These are phyloP conservation scores for Caenorhabditis tropicalis DNA, from an alignment of 1,140 invertebrate genomes.

Conservation along the genomic window DNA sequence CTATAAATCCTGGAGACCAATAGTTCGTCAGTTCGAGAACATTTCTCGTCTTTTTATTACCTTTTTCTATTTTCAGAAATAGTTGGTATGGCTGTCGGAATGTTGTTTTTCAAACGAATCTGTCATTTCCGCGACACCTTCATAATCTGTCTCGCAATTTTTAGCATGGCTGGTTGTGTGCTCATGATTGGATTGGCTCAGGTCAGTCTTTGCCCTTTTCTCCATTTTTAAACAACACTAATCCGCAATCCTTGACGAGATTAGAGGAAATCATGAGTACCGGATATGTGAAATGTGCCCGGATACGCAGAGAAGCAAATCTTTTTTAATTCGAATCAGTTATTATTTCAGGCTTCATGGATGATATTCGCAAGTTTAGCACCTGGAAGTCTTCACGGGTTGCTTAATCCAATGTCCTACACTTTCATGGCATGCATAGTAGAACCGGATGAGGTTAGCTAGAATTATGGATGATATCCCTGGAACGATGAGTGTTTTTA, in stretches of 20 bases:
- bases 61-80: conserved; percentile 57
- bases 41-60: not conserved
- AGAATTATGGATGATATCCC: not conserved
- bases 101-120: conserved; percentile 58
- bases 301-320: not conserved
- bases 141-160: conserved; percentile 54
- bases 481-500: conserved; percentile 39
- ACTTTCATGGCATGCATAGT: conserved; percentile 62
- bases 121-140: conserved; percentile 60
- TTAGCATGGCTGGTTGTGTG: conserved; percentile 59
- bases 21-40: conserved; percentile 56
- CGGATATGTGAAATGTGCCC: not conserved
- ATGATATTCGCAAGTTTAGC: conserved; percentile 62
- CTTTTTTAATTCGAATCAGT: not conserved
- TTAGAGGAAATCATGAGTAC: not conserved
- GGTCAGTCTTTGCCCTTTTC: conserved; percentile 2
- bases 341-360: conserved; percentile 48
- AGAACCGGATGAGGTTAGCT: conserved; percentile 56
- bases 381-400: conserved; percentile 60
- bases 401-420: conserved; percentile 61
- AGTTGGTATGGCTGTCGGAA: conserved; percentile 61
- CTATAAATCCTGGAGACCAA: conserved; percentile 61
- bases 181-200: conserved; percentile 61
- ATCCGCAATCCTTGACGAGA: not conserved
- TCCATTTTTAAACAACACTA: not conserved